phyloP scores from a whole-genome alignment of 2,113 vertebrate genomes.

The Conger conger region DNA sequence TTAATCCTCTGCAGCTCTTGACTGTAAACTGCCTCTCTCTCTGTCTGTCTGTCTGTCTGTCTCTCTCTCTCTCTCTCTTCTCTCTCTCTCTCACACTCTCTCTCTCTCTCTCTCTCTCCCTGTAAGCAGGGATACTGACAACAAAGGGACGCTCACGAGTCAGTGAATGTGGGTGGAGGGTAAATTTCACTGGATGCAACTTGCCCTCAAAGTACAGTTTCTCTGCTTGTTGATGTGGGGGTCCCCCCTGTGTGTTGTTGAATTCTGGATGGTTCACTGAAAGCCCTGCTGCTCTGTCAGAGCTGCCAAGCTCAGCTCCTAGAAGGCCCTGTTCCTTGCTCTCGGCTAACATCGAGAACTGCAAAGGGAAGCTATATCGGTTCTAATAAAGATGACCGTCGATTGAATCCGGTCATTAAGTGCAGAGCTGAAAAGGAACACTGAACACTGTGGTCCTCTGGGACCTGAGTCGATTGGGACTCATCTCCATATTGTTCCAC shows the following conservation, averaged over 20 bases:
- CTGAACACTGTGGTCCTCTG: not conserved
- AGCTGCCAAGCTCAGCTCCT: not conserved
- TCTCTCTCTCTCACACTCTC: not conserved
- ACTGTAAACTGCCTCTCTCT: too few relatives aligned
- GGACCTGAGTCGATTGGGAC: not conserved
- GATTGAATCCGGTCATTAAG: not conserved
- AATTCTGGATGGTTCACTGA: not conserved
- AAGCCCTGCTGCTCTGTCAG: not conserved
- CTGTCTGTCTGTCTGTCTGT: not conserved
- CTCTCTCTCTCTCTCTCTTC: too few relatives aligned
- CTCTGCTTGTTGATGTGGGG: not conserved
- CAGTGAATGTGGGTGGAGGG: not conserved
- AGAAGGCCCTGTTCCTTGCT: not conserved
- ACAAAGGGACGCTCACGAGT: not conserved
- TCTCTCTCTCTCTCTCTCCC: not conserved
- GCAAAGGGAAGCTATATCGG: not conserved
- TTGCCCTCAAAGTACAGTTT: not conserved
- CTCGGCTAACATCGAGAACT: not conserved
- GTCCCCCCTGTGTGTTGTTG: not conserved
- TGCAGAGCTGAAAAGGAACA: not conserved
- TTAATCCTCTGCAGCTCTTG: conserved; percentile 7
- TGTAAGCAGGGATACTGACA: not conserved
- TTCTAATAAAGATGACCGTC: not conserved
- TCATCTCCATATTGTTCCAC: not conserved
- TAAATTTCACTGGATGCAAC: not conserved